phyloP scores from a whole-genome alignment of 2,888 invertebrate genomes.

The Apodemia zela region DNA sequence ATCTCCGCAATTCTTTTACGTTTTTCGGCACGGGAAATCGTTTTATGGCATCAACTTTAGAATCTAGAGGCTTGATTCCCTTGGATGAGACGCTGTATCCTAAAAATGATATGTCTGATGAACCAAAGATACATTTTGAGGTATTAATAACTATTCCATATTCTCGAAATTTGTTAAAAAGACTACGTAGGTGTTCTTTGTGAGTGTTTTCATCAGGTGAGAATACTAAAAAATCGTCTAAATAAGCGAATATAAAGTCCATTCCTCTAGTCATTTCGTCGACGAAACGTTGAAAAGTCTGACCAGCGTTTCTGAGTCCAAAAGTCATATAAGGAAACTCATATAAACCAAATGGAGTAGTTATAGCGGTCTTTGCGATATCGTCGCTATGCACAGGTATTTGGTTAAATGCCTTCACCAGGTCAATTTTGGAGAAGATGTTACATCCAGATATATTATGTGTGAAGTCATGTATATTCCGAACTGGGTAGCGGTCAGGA shows the following conservation, averaged over 20 bases:
- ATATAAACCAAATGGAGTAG: constrained; percentile 19
- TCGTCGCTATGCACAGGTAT: constrained; percentile 44
- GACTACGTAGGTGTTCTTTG: neutral
- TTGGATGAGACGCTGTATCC: constrained; percentile 32
- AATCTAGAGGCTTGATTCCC: constrained; percentile 28
- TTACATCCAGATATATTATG: constrained; percentile 11
- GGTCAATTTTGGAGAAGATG: constrained; percentile 5
- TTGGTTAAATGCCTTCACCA: constrained; percentile 44
- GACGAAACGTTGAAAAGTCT: constrained; percentile 30
- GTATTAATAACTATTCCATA: neutral
- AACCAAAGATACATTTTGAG: neutral
- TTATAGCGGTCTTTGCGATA: constrained; percentile 34
- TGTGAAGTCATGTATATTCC: constrained; percentile 32
- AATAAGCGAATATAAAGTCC: constrained; percentile 31
- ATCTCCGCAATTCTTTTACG: constrained; percentile 22
- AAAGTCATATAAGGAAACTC: neutral
- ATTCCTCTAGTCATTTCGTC: constrained; percentile 37
- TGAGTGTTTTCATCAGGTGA: neutral
- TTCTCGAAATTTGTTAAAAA: neutral
- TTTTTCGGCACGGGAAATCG: constrained; percentile 25
- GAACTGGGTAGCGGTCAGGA: constrained; percentile 39
- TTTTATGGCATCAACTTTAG: constrained; percentile 16
- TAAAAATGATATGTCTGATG: constrained; percentile 32
- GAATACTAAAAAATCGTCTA: constrained; percentile 10
- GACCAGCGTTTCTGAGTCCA: neutral